Evolutionary conservation across 2,113 vertebrate species (phyloP).

Genomic region (Oreochromis niloticus): DNA sequence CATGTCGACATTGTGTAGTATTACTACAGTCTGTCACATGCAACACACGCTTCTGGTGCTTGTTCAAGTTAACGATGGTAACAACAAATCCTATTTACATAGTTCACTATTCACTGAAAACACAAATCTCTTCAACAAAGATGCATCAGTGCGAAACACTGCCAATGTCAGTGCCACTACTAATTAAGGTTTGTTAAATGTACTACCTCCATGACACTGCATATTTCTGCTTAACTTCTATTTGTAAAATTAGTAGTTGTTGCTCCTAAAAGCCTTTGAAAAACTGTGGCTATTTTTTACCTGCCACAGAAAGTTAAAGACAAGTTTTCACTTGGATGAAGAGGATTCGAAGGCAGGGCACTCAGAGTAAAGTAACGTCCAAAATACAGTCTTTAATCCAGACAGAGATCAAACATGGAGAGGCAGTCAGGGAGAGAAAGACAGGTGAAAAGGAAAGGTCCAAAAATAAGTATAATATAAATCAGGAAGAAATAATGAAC

Average conservation of each 20-base stretch:
- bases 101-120: not conserved
- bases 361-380: not conserved
- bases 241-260: not conserved
- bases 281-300: not conserved
- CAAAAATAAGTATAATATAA: not conserved
- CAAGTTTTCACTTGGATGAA: not conserved
- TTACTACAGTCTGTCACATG: not conserved
- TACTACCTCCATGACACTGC: fast-evolving
- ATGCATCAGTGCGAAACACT: not conserved
- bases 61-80: not conserved
- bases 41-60: not conserved
- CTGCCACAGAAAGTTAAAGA: not conserved
- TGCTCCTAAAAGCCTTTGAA: not conserved
- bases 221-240: not conserved
- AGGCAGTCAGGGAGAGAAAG: not conserved
- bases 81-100: not conserved
- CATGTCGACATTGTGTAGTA: not conserved
- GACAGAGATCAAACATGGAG: not conserved
- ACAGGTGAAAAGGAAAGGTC: not conserved
- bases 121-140: not conserved
- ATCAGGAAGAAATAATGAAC: not conserved
- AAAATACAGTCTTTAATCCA: not conserved
- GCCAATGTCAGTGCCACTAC: not conserved
- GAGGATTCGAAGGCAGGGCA: not conserved
- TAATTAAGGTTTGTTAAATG: not conserved